A percentile compares a stretch with the other conserved stretches of the same genome.
Evolutionary conservation across 2,113 vertebrate species (phyloP).

Genomic region (Chrysochloris asiatica): DNA sequence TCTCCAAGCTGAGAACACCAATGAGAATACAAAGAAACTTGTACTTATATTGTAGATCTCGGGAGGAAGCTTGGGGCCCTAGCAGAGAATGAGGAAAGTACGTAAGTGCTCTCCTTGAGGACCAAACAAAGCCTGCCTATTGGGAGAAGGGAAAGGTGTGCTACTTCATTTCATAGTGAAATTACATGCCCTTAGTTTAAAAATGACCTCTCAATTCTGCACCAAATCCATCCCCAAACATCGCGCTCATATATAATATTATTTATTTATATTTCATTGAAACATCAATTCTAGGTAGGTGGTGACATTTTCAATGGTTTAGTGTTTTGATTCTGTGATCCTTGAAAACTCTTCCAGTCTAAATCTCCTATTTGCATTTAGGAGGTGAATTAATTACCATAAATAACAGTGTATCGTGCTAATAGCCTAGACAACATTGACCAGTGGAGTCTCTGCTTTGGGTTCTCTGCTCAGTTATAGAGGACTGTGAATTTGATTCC

Average conservation of each 20-base stretch:
- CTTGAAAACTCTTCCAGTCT: background rate
- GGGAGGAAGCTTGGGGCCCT: conserved; percentile 21
- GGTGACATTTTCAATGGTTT: background rate
- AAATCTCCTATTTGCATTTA: background rate
- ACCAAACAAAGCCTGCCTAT: background rate
- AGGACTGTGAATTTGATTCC: background rate
- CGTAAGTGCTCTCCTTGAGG: background rate
- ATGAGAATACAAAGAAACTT: background rate
- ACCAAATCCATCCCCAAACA: background rate
- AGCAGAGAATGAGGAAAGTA: background rate
- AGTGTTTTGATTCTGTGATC: background rate
- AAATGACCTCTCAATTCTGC: background rate
- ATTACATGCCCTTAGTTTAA: background rate
- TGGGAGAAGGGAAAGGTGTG: background rate
- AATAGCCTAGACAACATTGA: background rate
- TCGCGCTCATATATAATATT: no score
- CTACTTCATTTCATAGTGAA: background rate
- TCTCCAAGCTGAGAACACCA: background rate
- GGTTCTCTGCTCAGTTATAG: background rate
- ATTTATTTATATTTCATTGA: background rate
- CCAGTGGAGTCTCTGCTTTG: background rate
- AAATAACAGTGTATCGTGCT: background rate
- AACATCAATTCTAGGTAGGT: background rate
- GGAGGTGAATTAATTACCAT: background rate
- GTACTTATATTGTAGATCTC: conserved; percentile 40